These are phyloP conservation scores for Brachynemurus nebulosus DNA, from an alignment of 2,888 invertebrate species.

Conservation along the genomic window DNA sequence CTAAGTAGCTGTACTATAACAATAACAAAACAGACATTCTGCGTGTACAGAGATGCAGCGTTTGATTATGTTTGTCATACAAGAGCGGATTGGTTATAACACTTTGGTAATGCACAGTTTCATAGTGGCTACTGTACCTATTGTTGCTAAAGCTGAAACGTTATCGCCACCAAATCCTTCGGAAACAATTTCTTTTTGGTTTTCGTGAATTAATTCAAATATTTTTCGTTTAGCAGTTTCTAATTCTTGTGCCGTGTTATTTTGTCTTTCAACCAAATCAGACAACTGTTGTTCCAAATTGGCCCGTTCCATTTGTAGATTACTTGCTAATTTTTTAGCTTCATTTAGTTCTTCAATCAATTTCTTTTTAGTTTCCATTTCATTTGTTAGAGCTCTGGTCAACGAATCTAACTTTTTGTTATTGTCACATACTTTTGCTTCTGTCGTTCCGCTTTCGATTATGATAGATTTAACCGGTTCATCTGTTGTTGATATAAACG, in stretches of 20 bases:
- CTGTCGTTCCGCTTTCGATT: constrained; percentile 25
- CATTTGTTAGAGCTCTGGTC: too few species aligned
- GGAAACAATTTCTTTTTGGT: constrained; percentile 36
- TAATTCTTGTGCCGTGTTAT: constrained; percentile 38
- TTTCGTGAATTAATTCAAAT: constrained; percentile 29
- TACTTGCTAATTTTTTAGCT: constrained; percentile 35
- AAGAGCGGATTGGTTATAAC: too few species aligned
- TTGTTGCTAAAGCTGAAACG: constrained; percentile 1
- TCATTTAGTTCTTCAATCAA: constrained; percentile 41
- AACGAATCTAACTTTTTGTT: too few species aligned
- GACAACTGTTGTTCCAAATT: constrained; percentile 45
- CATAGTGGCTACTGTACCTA: constrained; percentile 7
- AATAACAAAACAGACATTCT: too few species aligned
- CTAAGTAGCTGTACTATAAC: too few species aligned
- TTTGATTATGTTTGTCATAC: too few species aligned
- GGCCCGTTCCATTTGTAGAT: constrained; percentile 31
- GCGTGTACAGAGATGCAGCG: too few species aligned
- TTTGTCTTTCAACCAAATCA: constrained; percentile 42
- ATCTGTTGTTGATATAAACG: background rate
- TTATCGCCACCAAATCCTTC: constrained; percentile 36
- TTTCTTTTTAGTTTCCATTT: constrained; percentile 28
- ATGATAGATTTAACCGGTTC: constrained; percentile 1
- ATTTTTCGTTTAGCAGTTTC: constrained; percentile 32
- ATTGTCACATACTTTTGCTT: too few species aligned
- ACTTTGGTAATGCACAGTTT: too few species aligned